phyloP scores from a whole-genome alignment of 2,113 vertebrate species.

The Nothocercus nigrocapillus region DNA sequence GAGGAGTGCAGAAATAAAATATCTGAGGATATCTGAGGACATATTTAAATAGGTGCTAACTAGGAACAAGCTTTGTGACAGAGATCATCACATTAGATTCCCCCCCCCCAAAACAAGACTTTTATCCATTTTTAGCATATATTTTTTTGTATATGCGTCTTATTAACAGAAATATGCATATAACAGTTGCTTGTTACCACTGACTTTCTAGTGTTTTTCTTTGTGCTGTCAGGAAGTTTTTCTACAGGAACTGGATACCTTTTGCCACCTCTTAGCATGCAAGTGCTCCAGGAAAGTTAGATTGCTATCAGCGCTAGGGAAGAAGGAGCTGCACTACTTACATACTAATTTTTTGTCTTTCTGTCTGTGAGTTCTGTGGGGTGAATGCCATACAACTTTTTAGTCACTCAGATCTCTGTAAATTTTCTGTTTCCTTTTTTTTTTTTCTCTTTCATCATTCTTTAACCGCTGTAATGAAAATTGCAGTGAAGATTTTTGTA shows the following conservation, averaged over 20 bases:
- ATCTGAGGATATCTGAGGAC: background rate
- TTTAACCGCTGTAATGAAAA: background rate
- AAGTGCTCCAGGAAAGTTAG: background rate
- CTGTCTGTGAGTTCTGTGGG: background rate
- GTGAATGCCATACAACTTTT: background rate
- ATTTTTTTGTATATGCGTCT: background rate
- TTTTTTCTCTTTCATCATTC: background rate
- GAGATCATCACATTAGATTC: background rate
- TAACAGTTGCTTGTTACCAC: background rate
- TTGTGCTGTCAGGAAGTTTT: background rate
- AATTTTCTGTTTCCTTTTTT: background rate
- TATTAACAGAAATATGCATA: background rate
- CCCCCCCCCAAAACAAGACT: background rate
- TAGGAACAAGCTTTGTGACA: background rate
- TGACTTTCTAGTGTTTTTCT: background rate
- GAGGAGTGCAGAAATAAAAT: background rate
- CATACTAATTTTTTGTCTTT: background rate
- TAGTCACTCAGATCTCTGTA: accelerated
- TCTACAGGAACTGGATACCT: background rate
- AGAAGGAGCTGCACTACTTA: background rate
- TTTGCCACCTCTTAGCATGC: background rate
- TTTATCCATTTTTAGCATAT: background rate
- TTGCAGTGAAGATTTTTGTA: background rate
- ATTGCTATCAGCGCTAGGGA: background rate
- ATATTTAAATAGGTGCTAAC: background rate